phyloP scores from a whole-genome alignment of 2,888 invertebrate species.

The Gastracanthus pulcherrimus region DNA sequence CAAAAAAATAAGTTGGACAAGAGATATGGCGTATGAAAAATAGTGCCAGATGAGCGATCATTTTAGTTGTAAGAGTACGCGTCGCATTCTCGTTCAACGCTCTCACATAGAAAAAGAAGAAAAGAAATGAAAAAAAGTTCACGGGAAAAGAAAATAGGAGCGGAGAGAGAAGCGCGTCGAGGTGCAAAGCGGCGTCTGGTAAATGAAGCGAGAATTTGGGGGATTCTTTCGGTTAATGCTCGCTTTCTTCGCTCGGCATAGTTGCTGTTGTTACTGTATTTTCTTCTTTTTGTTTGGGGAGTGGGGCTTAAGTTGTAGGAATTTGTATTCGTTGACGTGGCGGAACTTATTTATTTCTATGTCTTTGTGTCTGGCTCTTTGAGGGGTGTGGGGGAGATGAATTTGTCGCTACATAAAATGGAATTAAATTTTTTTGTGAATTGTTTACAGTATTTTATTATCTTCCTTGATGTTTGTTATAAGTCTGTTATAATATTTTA shows the following conservation, averaged over 20 bases:
- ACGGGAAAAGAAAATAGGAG: neutral
- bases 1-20: neutral
- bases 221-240: slow-evolving; percentile 27
- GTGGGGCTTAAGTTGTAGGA: neutral
- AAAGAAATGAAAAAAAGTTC: neutral
- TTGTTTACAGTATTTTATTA: neutral
- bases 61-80: neutral
- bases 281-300: neutral
- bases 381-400: neutral
- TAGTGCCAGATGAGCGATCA: neutral
- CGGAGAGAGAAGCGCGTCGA: neutral
- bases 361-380: neutral
- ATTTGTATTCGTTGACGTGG: neutral
- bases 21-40: neutral
- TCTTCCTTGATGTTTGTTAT: neutral
- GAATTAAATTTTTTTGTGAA: neutral
- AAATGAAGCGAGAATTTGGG: slow-evolving; percentile 38
- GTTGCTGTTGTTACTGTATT: neutral
- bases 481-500: neutral
- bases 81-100: neutral
- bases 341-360: neutral
- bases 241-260: neutral
- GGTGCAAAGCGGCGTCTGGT: neutral
- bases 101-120: neutral
- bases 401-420: neutral